Conservation (phyloP, 2,888 invertebrate species). For the Herminia tarsipennalis region DNA sequence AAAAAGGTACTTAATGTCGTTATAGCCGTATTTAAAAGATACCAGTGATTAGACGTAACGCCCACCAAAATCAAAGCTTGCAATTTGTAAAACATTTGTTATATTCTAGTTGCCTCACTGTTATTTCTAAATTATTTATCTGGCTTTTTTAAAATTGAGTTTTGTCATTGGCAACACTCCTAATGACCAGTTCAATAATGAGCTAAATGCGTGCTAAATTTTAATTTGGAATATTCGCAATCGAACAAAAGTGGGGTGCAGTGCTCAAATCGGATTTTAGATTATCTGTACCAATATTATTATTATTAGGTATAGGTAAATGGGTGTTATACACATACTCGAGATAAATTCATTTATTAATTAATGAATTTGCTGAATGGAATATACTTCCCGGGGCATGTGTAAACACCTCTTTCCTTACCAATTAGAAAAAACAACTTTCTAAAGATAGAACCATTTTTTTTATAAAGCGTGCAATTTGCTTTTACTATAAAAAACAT, state of each 20-base stretch:
- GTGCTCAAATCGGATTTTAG: conserved; percentile 37
- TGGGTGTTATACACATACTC: too few relatives aligned
- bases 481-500: too few relatives aligned
- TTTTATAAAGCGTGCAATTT: too few relatives aligned
- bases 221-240: not conserved
- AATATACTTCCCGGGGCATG: too few relatives aligned
- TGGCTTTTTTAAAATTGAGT: not conserved
- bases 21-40: conserved; percentile 24
- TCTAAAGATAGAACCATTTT: too few relatives aligned
- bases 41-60: conserved; percentile 31
- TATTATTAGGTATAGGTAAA: not conserved
- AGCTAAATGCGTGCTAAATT: not conserved
- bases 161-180: conserved; percentile 2
- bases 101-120: conserved; percentile 30
- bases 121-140: conserved; percentile 11
- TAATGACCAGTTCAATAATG: conserved; percentile 2
- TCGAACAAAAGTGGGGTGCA: conserved; percentile 34
- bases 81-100: conserved; percentile 26
- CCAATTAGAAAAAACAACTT: too few relatives aligned
- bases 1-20: conserved; percentile 13
- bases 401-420: too few relatives aligned
- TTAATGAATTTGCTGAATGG: too few relatives aligned
- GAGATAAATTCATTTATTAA: too few relatives aligned
- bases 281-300: conserved; percentile 43
- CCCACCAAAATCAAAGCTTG: conserved; percentile 50